Percentiles rank a stretch among this genome's conserved stretches.
These are phyloP conservation scores for Heliconius hermathena DNA, from an alignment of 1,140 invertebrate species.

Conservation along the genomic window DNA sequence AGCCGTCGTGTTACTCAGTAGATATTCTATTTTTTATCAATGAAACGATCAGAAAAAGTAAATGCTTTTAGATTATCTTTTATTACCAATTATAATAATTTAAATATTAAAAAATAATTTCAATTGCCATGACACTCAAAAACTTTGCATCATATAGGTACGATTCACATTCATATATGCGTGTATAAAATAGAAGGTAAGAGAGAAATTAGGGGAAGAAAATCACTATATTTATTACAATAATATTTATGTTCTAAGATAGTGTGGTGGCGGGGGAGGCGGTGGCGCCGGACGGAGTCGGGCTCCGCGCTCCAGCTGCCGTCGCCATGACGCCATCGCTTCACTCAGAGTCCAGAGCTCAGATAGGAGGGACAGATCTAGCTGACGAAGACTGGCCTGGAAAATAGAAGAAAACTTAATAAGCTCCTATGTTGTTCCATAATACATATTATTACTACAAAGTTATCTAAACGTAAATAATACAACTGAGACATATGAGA, in stretches of 20 bases:
- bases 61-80: too few species aligned
- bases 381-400: conserved; percentile 90
- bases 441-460: too few species aligned
- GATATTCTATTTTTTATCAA: too few species aligned
- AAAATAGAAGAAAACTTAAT: conserved; percentile 54
- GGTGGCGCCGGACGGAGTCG: conserved; percentile 73
- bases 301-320: conserved; percentile 72
- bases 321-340: conserved; percentile 92
- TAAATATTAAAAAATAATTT: too few species aligned
- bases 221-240: conserved; percentile 17
- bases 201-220: neutral
- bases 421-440: neutral
- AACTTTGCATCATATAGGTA: neutral
- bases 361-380: conserved; percentile 92
- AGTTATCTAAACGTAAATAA: too few species aligned
- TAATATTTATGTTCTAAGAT: conserved; percentile 62
- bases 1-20: too few species aligned
- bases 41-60: too few species aligned
- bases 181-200: neutral
- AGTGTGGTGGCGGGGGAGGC: conserved; percentile 72
- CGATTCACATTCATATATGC: neutral
- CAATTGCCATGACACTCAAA: too few species aligned
- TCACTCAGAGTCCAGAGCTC: conserved; percentile 94
- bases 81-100: too few species aligned
- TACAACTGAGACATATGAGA: too few species aligned